phyloP scores from a whole-genome alignment of 2,797 vertebrate genomes.

The Psittacula echo region DNA sequence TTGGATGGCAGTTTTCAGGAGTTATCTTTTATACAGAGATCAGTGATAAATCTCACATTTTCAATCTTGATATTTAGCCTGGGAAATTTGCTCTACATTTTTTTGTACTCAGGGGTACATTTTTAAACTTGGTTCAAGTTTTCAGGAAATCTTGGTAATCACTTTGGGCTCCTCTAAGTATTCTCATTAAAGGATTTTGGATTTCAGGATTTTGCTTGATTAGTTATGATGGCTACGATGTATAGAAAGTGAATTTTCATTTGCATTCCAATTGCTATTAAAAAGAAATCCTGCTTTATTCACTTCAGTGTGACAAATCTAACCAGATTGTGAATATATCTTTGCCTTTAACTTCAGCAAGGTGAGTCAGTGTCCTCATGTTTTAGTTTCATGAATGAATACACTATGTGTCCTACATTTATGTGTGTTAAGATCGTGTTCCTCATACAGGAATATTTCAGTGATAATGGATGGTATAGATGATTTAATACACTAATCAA shows the following conservation, averaged over 20 bases:
- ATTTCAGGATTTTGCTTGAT: slow-evolving; percentile 28
- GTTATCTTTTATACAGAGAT: neutral
- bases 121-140: slow-evolving; percentile 23
- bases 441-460: neutral
- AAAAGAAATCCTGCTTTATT: neutral
- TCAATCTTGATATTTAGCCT: slow-evolving; percentile 36
- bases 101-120: neutral
- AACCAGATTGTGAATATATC: neutral
- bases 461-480: neutral
- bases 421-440: neutral
- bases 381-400: neutral
- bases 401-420: neutral
- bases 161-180: neutral
- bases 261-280: neutral
- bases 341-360: neutral
- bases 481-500: neutral
- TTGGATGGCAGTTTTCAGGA: neutral
- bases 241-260: neutral
- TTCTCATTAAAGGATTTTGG: neutral
- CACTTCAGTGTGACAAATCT: neutral
- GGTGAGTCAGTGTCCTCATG: neutral
- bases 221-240: neutral
- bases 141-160: slow-evolving; percentile 22
- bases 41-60: slow-evolving; percentile 33
- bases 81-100: slow-evolving; percentile 7